A percentile compares a stretch with the other conserved stretches of the same genome.
phyloP scores from a whole-genome alignment of 2,888 invertebrate genomes.

The Lithophane leautieri region DNA sequence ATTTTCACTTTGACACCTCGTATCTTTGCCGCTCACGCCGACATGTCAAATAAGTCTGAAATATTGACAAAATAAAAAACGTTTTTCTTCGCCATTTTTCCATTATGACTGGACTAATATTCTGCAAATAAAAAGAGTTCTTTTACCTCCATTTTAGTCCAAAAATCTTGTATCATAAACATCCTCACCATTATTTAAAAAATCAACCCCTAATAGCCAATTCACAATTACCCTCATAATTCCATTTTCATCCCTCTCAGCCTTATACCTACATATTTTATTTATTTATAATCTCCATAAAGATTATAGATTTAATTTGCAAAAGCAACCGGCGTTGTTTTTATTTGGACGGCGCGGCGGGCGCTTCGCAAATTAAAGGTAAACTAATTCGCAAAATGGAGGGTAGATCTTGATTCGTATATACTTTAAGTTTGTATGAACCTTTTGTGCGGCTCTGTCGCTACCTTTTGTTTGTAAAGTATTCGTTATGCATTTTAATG shows the following conservation, averaged over 20 bases:
- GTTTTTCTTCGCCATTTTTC: too few species aligned
- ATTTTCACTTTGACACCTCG: too few species aligned
- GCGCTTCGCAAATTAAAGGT: constrained; percentile 86
- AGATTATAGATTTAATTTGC: constrained; percentile 78
- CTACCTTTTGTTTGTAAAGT: constrained; percentile 21
- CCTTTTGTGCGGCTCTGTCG: constrained; percentile 29
- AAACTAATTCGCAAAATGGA: constrained; percentile 86
- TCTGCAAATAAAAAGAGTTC: background rate
- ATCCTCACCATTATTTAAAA: constrained; percentile 16
- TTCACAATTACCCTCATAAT: constrained; percentile 54
- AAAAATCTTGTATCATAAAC: background rate
- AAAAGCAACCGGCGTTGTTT: constrained; percentile 65
- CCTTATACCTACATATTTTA: constrained; percentile 59
- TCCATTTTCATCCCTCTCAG: constrained; percentile 53
- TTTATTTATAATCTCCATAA: constrained; percentile 71
- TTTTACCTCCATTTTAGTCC: background rate
- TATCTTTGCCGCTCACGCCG: too few species aligned
- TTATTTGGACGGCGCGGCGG: constrained; percentile 69
- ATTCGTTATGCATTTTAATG: background rate
- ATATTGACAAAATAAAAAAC: too few species aligned
- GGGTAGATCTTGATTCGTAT: constrained; percentile 56
- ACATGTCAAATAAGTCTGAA: too few species aligned
- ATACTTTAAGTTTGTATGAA: constrained; percentile 27
- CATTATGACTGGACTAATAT: too few species aligned
- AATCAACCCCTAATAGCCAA: constrained; percentile 38